Evolutionary conservation across 2,888 invertebrate genomes (phyloP), one percentile per base, ranked within the genome.

Genomic region (Magallana nippona): DNA sequence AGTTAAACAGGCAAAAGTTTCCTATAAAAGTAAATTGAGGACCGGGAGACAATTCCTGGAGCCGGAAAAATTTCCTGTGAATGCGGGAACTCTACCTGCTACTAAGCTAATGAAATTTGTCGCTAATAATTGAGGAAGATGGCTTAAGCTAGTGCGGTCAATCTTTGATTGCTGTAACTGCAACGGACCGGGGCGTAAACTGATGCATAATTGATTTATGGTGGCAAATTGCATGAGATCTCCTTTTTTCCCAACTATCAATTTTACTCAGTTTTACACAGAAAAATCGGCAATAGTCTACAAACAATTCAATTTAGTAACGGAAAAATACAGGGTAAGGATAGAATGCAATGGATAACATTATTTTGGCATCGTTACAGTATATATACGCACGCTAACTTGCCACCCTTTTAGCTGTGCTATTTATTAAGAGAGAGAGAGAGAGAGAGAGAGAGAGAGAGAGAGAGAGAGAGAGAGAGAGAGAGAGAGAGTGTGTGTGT

Each of bases 201-300:
- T 71, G 32, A 71, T 71, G 71, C 71, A 71, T 71, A 71, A 71
- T 71, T 71, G 71, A 71, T 71, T 71, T 71, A 71, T 71, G 71
- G 22, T 71, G 71, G 71, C 71, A 71, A 71, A 71, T 71, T 71
- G 32, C 71, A 71, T 71, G 13, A 71, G 27, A 22, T 44, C 44
- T 8, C 44, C 5, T 44, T 44, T 44, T 44, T 8, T 44, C 8
- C 44, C 3, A 44, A 44, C 44, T 44, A 44, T 44, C 44, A 44
- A 44, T 44, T 44, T 44, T 44, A 44, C 44, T 44, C 44, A 44
- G 44, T 44, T 44, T 5, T 44, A 44, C 44, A 44, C 44, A 44
- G 44, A 44, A 44, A 44, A 44, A 44, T 44, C 0, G 44, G 8
- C 0, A 44, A 44, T 44, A 44, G 8, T 8, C 44, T 5, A 44